Conservation (phyloP, 1,140 invertebrate genomes). For the Latrodectus geometricus region DNA sequence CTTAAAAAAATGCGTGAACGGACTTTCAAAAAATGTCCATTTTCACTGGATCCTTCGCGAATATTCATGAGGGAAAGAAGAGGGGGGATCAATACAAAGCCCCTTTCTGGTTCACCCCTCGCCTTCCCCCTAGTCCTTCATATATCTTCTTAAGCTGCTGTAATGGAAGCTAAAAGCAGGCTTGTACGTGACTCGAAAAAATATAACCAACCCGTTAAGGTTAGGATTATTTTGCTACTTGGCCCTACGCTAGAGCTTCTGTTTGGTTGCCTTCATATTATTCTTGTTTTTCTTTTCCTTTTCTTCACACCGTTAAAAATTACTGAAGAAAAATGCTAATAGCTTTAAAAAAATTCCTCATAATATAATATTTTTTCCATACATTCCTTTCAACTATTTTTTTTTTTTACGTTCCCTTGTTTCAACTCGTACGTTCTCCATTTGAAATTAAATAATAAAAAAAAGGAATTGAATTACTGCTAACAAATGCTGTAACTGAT, state of each 20-base stretch:
- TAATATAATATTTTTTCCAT: constrained; percentile 18
- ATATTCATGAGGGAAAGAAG: constrained; percentile 53
- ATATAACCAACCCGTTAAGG: constrained; percentile 18
- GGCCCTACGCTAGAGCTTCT: neutral
- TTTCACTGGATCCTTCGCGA: constrained; percentile 33
- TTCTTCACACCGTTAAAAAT: constrained; percentile 44
- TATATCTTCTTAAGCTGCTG: constrained; percentile 61
- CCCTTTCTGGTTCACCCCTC: constrained; percentile 29
- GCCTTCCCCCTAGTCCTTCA: constrained; percentile 18
- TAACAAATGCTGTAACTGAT: constrained; percentile 34
- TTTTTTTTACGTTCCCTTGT: neutral
- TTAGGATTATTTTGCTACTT: constrained; percentile 21
- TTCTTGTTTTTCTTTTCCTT: constrained; percentile 16
- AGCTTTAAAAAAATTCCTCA: neutral
- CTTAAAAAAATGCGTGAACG: constrained; percentile 51
- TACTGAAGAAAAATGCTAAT: constrained; percentile 57
- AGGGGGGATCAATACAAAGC: constrained; percentile 51
- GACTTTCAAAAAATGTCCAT: constrained; percentile 45
- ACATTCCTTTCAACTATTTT: neutral
- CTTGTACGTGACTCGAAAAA: constrained; percentile 51
- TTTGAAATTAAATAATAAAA: neutral
- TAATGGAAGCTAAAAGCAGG: constrained; percentile 58
- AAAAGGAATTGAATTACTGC: neutral
- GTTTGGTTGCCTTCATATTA: constrained; percentile 5
- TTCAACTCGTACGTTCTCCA: neutral